These are phyloP conservation scores for Erpetoichthys calabaricus DNA, from an alignment of 2,797 vertebrate species.

Conservation along the genomic window DNA sequence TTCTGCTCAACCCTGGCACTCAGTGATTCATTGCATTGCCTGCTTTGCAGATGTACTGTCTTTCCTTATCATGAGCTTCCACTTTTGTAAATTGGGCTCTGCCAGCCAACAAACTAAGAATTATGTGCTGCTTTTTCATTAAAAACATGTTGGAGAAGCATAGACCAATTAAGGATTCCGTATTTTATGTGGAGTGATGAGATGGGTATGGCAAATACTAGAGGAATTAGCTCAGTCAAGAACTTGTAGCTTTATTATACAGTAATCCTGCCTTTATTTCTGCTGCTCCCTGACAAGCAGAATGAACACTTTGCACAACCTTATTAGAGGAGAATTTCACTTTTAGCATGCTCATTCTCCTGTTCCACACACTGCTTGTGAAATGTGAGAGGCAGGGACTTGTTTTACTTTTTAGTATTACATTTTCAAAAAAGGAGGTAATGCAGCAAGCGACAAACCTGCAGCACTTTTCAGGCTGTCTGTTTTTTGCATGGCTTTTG, in stretches of 20 bases:
- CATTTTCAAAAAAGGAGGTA: neutral
- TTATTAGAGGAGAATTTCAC: neutral
- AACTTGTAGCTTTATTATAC: constrained; percentile 37
- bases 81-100: constrained; percentile 99
- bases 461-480: no score
- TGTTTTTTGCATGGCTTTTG: no score
- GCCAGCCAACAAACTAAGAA: constrained; percentile 98
- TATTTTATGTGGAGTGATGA: constrained; percentile 80
- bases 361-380: neutral
- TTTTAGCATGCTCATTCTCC: neutral
- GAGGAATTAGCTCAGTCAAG: constrained; percentile 49
- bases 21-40: constrained; percentile 98
- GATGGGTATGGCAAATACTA: constrained; percentile 39
- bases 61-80: constrained; percentile 98
- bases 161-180: constrained; percentile 95
- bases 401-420: neutral
- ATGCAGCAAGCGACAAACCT: no score
- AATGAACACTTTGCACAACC: neutral
- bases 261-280: neutral
- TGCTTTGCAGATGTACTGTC: constrained; percentile 81
- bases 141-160: constrained; percentile 97
- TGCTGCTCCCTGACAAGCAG: neutral
- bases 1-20: constrained; percentile 98
- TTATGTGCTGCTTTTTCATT: constrained; percentile 97
- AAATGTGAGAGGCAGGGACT: neutral